A percentile compares a stretch with the other conserved stretches of the same genome.
Conservation (phyloP, 2,888 invertebrate species). For the Disparrhopalites patrizii region DNA sequence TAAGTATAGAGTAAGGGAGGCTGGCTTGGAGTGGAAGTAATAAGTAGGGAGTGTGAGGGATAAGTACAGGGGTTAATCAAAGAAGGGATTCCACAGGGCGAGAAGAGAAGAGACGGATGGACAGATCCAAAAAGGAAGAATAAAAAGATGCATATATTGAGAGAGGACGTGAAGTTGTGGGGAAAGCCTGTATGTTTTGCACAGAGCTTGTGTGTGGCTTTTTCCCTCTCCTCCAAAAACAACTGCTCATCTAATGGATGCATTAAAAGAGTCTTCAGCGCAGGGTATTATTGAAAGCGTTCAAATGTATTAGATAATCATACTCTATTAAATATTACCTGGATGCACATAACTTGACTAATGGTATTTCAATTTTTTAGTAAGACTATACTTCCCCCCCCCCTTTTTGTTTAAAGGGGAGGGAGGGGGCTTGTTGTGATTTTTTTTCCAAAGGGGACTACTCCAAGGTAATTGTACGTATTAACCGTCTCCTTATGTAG, state of each 20-base stretch:
- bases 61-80: too few relatives aligned
- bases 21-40: too few relatives aligned
- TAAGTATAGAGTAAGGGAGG: too few relatives aligned
- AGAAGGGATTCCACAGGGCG: too few relatives aligned
- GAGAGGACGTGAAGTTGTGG: not conserved
- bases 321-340: slow-evolving; percentile 2
- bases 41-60: too few relatives aligned
- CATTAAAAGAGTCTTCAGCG: slow-evolving; percentile 3
- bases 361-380: not conserved
- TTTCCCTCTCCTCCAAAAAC: not conserved
- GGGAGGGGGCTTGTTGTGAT: not conserved
- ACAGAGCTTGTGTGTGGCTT: slow-evolving; percentile 16
- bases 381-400: not conserved
- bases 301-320: slow-evolving; percentile 15
- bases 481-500: too few relatives aligned
- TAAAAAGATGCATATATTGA: too few relatives aligned
- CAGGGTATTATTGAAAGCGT: slow-evolving; percentile 6
- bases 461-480: too few relatives aligned
- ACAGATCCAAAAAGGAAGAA: too few relatives aligned
- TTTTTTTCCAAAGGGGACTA: not conserved
- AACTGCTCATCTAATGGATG: not conserved
- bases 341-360: not conserved
- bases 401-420: too few relatives aligned
- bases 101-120: too few relatives aligned
- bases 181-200: too few relatives aligned